Evolutionary conservation across 2,888 invertebrate species (phyloP), one percentile per base, ranked within the genome.

Genomic region (Eristalis tenax): DNA sequence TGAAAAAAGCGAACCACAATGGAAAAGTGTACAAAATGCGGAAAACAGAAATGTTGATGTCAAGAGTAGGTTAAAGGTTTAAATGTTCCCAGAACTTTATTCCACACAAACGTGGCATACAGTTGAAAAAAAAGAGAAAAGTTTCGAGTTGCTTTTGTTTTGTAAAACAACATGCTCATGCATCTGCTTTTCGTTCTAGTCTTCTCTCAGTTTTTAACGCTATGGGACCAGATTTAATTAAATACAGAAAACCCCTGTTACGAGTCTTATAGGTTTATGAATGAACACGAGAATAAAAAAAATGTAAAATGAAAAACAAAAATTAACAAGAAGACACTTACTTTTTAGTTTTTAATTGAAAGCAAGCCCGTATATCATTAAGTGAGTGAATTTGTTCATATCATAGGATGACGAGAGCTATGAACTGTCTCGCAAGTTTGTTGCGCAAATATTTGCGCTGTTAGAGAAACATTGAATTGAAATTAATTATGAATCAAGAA

Each of bases 161-260:
- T 38, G 38, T 38, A 38, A 38, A 11, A 38, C 38, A 38, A 38
- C 43, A n/a, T 4, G 4, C 43, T 43, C 43, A 15, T 43, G 15
- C 43, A 43, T 43, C 43, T n/a, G 43, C 5, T 43, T 43, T 38
- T n/a, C 4, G n/a, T 43, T 43, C 0, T 8, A 32, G 10, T 28
- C 15, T 69, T 57, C 35, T 35, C 26, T 70, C 23, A 38, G 10
- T 38, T 65, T 63, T 64, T 15, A 65, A 69, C 63, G 50, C 74
- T 81, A 69, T 63, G 74, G 74, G 74, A 81, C 74, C 80, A 74
- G 74, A 63, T 56, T 69, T 56, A 81, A 74, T 38, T 28, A 70
- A 78, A 65, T 40, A 70, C 64, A 79, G 65, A 38, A 65, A 71
- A 74, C n/a, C 50, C 56, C 57, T 69, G 56, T 68, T 61, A 59